Evolutionary conservation across 2,888 invertebrate species (phyloP).

Genomic region (Seira musarum): DNA sequence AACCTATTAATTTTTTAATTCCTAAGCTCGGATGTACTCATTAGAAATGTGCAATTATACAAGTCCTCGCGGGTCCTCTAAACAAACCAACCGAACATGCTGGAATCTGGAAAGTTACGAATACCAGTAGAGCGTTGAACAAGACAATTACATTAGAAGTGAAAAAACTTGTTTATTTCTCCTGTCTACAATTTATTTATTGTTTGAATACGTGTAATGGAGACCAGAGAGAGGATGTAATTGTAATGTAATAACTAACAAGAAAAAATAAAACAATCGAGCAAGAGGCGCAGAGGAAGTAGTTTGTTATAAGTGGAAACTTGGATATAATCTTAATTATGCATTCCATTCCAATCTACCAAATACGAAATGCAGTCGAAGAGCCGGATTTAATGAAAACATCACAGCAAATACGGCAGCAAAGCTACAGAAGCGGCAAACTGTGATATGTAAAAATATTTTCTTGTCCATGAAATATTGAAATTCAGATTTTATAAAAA

Average conservation of each 20-base stretch:
- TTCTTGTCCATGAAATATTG: too few species aligned
- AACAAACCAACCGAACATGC: too few species aligned
- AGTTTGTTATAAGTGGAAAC: slow-evolving; percentile 42
- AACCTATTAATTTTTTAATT: too few species aligned
- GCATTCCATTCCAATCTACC: too few species aligned
- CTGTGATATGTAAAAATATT: slow-evolving; percentile 16
- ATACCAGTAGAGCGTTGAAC: background rate
- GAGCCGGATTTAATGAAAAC: too few species aligned
- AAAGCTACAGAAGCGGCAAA: slow-evolving; percentile 6
- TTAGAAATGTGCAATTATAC: too few species aligned
- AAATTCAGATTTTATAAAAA: too few species aligned
- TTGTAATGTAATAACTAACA: slow-evolving; percentile 37
- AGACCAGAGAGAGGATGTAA: slow-evolving; percentile 27
- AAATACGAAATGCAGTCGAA: too few species aligned
- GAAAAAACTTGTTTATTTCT: slow-evolving; percentile 42
- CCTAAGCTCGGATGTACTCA: too few species aligned
- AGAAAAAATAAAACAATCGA: slow-evolving; percentile 9
- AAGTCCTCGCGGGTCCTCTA: too few species aligned
- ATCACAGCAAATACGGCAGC: slow-evolving; percentile 36
- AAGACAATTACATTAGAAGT: too few species aligned
- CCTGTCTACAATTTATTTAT: slow-evolving; percentile 35
- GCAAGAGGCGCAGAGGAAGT: slow-evolving; percentile 38
- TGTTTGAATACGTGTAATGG: slow-evolving; percentile 38
- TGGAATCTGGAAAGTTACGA: background rate
- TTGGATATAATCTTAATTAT: too few species aligned